Base-by-base conservation (phyloP, 2,888 invertebrate species). In the Cataglyphis rosenhaueri region DNA sequence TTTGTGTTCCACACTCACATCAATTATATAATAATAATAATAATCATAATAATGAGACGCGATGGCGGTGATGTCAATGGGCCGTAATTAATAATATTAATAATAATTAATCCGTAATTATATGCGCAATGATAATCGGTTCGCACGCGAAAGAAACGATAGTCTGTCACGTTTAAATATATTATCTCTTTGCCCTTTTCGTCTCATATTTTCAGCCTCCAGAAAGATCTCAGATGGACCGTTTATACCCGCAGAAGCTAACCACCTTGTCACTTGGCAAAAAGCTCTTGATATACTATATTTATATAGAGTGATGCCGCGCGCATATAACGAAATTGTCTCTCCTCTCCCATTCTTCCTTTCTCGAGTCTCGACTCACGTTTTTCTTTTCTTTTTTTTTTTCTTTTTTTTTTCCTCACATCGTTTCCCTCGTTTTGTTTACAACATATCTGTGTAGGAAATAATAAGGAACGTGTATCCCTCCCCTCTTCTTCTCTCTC, bases 1-100 rank as follows among this genome's bases (percentile, higher is more conserved):
- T 86, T 88, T 87, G 88, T 79, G 78, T 91, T 52, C 87, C 90
- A 90, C 90, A 91, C 91, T 91, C 91, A 91, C 89, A 91, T 90
- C 88, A 90, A 90, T 91, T 88, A 89, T 90, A 91, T 88, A 88
- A 88, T 91, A 87, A 90, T 89, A 57, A 64, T 84, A 38, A 68
- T 83, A 81, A 81, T 70, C 65, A 82, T 84, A 65, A 89, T 87
- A 87, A 90, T 85, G 84, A 87, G 52, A 52, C 52, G 52, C 85
- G 78, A 87, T 87, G 86, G 66, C 83, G 89, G 81, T 84, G 86
- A 88, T 81, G 76, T 70, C 73, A 84, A 82, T 86, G 87, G 85
- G 85, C 61, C 83, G 70, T 87, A 86, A 87, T 86, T 84, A 87
- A 87, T 76, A 87, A 87, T 89, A 83, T 85, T 85, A 85, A 91